phyloP scores from a whole-genome alignment of 1,140 invertebrate species.

The Oedothorax gibbosus region DNA sequence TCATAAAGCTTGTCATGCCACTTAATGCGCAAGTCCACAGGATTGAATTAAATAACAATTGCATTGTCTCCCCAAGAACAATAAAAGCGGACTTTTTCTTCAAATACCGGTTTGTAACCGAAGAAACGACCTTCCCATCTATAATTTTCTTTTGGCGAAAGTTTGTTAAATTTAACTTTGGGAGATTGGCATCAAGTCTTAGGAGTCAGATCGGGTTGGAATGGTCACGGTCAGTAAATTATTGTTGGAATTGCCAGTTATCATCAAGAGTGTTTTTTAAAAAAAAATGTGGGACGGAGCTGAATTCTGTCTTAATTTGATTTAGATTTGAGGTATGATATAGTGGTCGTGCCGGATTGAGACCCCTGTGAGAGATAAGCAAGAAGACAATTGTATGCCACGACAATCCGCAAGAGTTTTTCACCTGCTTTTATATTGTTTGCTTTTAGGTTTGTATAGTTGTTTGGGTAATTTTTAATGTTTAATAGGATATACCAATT shows the following conservation, averaged over 20 bases:
- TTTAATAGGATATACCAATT: too few species aligned
- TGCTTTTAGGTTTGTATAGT: too few species aligned
- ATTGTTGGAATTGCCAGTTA: neutral
- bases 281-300: neutral
- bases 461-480: too few species aligned
- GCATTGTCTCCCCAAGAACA: constrained; percentile 8
- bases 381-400: too few species aligned
- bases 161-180: neutral
- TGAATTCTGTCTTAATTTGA: neutral
- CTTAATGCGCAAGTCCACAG: neutral
- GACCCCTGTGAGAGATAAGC: too few species aligned
- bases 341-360: neutral
- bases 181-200: constrained; percentile 1
- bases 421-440: too few species aligned
- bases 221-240: neutral
- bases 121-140: constrained; percentile 14
- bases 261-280: too few species aligned
- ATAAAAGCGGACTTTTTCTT: neutral
- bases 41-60: constrained; percentile 13
- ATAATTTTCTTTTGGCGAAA: neutral
- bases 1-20: constrained; percentile 1
- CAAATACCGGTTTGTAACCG: constrained; percentile 2
- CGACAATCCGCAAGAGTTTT: too few species aligned
- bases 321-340: constrained; percentile 4
- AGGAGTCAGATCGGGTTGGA: neutral